Conservation (phyloP, 1,140 invertebrate species). For the Globodera rostochiensis region DNA sequence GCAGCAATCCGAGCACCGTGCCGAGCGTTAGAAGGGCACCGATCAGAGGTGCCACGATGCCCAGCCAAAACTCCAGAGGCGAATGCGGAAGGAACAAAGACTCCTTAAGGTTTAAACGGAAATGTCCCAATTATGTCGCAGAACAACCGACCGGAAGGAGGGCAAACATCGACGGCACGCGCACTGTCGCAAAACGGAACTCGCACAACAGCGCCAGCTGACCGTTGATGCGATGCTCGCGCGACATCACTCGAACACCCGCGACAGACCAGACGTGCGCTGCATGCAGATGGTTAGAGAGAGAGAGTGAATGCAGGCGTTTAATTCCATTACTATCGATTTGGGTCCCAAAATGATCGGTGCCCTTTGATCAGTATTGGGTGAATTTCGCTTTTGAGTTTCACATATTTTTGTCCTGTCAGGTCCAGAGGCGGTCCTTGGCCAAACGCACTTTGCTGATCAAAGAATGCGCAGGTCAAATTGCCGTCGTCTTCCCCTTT, state of each 20-base stretch:
- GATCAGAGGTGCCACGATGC: slow-evolving; percentile 36
- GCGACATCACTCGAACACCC: slow-evolving; percentile 50
- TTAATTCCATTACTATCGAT: no score
- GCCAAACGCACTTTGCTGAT: slow-evolving; percentile 35
- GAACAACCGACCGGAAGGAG: slow-evolving; percentile 42
- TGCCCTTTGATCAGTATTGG: no score
- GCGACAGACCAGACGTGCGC: slow-evolving; percentile 48
- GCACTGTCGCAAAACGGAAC: slow-evolving; percentile 40
- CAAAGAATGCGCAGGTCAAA: slow-evolving; percentile 51
- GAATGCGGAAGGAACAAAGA: slow-evolving; percentile 37
- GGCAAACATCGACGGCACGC: slow-evolving; percentile 43
- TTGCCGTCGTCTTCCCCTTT: slow-evolving; percentile 21
- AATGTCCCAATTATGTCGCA: not conserved
- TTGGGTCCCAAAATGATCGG: not conserved
- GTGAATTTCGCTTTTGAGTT: not conserved
- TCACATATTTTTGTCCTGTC: no score
- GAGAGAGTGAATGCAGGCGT: not conserved
- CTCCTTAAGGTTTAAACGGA: slow-evolving; percentile 30
- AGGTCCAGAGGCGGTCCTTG: no score
- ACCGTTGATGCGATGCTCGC: slow-evolving; percentile 29
- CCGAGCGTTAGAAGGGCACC: slow-evolving; percentile 27
- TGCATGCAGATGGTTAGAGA: not conserved
- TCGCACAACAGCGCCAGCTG: slow-evolving; percentile 45
- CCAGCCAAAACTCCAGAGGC: not conserved
- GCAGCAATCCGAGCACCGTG: slow-evolving; percentile 35